Conservation (phyloP, 1,140 invertebrate species). For the Belonocnema kinseyi region DNA sequence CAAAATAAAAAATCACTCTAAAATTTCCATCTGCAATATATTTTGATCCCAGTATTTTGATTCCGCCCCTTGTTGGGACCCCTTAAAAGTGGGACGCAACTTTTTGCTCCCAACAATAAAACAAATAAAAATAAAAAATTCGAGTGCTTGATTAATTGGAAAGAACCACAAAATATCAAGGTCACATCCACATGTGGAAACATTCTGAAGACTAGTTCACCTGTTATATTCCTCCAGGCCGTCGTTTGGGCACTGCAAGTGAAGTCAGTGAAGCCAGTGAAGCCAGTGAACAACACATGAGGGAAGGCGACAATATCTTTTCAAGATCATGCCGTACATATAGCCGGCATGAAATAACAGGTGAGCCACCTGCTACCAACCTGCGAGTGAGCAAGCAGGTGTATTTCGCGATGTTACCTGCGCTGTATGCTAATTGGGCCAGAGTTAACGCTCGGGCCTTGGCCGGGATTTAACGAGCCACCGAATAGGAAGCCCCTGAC, state of each 20-base stretch:
- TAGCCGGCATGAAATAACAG: constrained; percentile 55
- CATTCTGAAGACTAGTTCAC: constrained; percentile 16
- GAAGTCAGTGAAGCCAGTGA: constrained; percentile 22
- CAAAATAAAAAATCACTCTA: too few relatives aligned
- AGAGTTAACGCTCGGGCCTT: constrained; percentile 64
- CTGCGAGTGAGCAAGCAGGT: constrained; percentile 63
- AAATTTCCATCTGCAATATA: too few relatives aligned
- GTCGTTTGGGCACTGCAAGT: neutral
- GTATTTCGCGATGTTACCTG: constrained; percentile 69
- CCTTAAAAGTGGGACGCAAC: too few relatives aligned
- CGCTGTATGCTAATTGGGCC: constrained; percentile 73
- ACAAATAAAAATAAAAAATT: too few relatives aligned
- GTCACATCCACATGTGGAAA: constrained; percentile 15
- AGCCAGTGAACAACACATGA: constrained; percentile 42
- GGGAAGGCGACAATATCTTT: constrained; percentile 43
- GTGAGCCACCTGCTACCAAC: constrained; percentile 62
- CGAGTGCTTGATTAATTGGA: too few relatives aligned
- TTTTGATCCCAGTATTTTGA: too few relatives aligned
- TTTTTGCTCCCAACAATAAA: too few relatives aligned
- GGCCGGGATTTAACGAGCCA: constrained; percentile 70
- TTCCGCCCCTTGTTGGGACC: too few relatives aligned
- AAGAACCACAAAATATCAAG: neutral
- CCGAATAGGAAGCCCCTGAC: constrained; percentile 61
- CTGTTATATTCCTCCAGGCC: constrained; percentile 37
- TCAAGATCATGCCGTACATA: constrained; percentile 23